Evolutionary conservation across 2,797 vertebrate species (phyloP).

Genomic region (Heterohyrax brucei): DNA sequence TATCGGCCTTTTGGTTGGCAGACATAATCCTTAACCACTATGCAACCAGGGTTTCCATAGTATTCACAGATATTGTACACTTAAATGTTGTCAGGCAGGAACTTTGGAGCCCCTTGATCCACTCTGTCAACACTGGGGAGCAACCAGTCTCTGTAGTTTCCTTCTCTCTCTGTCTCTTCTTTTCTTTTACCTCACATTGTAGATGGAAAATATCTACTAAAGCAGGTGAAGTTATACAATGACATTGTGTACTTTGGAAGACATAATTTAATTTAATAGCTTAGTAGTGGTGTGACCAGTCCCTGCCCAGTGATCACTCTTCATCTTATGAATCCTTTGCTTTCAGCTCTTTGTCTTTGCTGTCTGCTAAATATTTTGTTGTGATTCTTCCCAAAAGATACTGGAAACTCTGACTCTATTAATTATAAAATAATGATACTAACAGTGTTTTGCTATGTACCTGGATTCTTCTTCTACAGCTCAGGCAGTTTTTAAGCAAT

Average conservation of each 20-base stretch:
- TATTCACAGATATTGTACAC: too few species aligned
- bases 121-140: fast-evolving
- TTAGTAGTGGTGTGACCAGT: fast-evolving
- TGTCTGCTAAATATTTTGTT: too few species aligned
- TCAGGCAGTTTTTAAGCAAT: background rate
- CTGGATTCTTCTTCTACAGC: background rate
- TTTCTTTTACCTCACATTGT: background rate
- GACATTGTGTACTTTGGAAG: background rate
- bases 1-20: too few species aligned
- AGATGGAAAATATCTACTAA: background rate
- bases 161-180: background rate
- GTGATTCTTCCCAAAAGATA: background rate
- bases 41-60: too few species aligned
- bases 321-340: fast-evolving
- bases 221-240: background rate
- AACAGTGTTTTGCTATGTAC: background rate
- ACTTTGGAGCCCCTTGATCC: fast-evolving
- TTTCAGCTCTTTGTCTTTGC: fast-evolving
- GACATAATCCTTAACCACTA: too few species aligned
- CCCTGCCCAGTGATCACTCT: fast-evolving
- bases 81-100: too few species aligned
- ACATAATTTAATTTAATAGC: fast-evolving
- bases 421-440: background rate
- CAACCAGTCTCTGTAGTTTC: background rate
- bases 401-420: background rate